phyloP scores from a whole-genome alignment of 2,113 vertebrate genomes.

The Strix aluco region DNA sequence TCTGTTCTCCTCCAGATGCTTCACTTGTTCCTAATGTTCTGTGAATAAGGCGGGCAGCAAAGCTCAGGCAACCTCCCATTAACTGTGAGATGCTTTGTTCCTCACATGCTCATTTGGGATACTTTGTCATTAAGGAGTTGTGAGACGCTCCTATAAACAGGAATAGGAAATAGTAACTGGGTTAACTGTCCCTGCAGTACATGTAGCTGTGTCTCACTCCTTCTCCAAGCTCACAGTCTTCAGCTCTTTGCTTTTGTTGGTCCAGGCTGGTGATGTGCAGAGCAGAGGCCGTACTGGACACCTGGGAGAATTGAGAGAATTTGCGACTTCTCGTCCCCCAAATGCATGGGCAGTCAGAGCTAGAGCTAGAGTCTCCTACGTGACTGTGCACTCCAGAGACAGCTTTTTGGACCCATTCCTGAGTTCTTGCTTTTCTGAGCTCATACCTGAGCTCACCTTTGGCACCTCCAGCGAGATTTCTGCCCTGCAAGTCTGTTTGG shows the following conservation, averaged over 20 bases:
- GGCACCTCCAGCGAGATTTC: slow-evolving; percentile 8
- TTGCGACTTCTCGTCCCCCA: background rate
- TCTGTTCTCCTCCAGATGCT: background rate
- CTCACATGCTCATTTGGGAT: background rate
- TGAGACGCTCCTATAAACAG: background rate
- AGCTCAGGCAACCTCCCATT: background rate
- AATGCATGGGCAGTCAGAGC: background rate
- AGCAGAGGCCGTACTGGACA: background rate
- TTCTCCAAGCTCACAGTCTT: background rate
- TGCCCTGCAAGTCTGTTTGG: background rate
- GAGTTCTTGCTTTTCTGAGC: slow-evolving; percentile 35
- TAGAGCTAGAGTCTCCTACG: background rate
- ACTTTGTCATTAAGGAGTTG: background rate
- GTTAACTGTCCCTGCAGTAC: background rate
- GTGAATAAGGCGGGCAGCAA: background rate
- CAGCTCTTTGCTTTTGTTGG: background rate
- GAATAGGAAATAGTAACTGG: background rate
- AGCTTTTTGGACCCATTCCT: background rate
- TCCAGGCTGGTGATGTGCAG: background rate
- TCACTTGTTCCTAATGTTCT: background rate
- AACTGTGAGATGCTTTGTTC: background rate
- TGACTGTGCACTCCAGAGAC: background rate
- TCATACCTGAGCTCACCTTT: slow-evolving; percentile 62
- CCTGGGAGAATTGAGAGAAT: background rate
- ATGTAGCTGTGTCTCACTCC: background rate